phyloP scores from a whole-genome alignment of 2,797 vertebrate species.

The Diplodus sargus region DNA sequence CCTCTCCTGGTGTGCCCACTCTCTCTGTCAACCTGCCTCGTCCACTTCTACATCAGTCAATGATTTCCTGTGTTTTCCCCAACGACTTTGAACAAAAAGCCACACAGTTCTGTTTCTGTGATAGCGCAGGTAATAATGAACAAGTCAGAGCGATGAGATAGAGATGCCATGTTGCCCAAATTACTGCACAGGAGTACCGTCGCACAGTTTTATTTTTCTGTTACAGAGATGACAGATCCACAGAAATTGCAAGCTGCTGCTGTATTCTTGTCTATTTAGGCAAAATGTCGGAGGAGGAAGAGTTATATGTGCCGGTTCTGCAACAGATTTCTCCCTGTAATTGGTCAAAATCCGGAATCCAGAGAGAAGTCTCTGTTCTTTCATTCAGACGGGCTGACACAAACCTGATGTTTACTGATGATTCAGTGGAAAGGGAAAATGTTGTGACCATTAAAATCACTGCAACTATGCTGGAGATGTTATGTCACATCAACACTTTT shows the following conservation, averaged over 20 bases:
- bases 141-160: conserved; percentile 25
- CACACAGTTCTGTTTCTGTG: conserved; percentile 2
- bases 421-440: conserved; percentile 29
- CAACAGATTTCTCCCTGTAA: conserved; percentile 56
- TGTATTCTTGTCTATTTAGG: conserved; percentile 39
- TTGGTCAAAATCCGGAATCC: conserved; percentile 52
- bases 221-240: conserved; percentile 40
- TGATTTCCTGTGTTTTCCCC: conserved; percentile 42
- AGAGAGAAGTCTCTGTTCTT: conserved; percentile 34
- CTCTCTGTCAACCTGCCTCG: conserved; percentile 12
- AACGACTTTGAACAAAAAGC: conserved; percentile 11
- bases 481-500: conserved; percentile 25
- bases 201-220: conserved; percentile 27
- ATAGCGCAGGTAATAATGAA: conserved; percentile 38
- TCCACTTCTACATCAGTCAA: conserved; percentile 9
- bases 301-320: conserved; percentile 50
- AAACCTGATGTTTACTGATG: conserved; percentile 44
- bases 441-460: conserved; percentile 49
- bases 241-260: conserved; percentile 31
- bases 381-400: conserved; percentile 36
- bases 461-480: conserved; percentile 14
- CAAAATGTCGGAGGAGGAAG: conserved; percentile 35
- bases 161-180: conserved; percentile 29
- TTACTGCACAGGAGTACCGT: conserved; percentile 41
- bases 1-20: neutral